Percentiles rank a stretch among this genome's conserved stretches.
These are phyloP conservation scores for Mesoligia furuncula DNA, from an alignment of 2,888 invertebrate genomes.

Conservation along the genomic window DNA sequence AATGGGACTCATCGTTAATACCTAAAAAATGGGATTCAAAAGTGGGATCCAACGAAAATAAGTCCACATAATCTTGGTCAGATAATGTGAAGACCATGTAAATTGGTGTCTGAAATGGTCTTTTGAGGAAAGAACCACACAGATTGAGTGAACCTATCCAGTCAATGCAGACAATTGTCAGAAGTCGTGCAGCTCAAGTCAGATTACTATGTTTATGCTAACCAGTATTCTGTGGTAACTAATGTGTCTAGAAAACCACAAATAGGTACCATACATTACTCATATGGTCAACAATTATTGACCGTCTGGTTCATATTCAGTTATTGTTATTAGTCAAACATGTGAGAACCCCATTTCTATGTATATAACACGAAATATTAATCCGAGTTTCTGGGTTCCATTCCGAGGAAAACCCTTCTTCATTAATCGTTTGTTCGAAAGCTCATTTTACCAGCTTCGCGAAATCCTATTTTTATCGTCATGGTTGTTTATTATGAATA, in stretches of 20 bases:
- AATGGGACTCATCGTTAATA: no score
- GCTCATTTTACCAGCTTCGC: background rate
- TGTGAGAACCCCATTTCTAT: background rate
- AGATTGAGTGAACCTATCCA: background rate
- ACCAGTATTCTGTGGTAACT: background rate
- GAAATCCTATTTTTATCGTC: background rate
- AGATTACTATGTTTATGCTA: background rate
- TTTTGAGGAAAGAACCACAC: background rate
- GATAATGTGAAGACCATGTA: background rate
- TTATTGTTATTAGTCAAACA: background rate
- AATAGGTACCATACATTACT: background rate
- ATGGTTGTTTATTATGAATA: background rate
- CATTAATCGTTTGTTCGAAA: background rate
- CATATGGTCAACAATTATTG: background rate
- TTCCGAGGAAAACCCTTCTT: background rate
- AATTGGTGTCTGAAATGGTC: background rate
- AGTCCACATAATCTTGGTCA: background rate
- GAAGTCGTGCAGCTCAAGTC: background rate
- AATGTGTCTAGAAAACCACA: background rate
- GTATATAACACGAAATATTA: constrained; percentile 6
- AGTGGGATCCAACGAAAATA: no score
- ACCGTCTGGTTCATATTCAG: background rate
- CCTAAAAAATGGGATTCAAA: no score
- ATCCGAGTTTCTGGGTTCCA: background rate
- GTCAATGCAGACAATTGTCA: background rate